Evolutionary conservation across 1,140 invertebrate genomes (phyloP).

Genomic region (Heterodera schachtii): DNA sequence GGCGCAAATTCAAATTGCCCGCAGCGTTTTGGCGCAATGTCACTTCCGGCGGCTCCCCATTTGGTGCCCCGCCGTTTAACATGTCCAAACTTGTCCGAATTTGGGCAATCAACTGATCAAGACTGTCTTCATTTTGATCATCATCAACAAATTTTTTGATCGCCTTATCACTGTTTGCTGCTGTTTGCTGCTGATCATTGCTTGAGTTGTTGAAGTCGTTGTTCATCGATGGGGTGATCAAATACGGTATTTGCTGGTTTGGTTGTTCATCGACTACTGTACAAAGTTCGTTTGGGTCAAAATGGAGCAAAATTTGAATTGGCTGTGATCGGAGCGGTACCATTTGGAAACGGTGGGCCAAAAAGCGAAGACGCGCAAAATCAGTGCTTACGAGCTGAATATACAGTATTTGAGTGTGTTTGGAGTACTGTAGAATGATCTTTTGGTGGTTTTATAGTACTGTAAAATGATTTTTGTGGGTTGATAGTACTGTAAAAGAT

Average conservation of each 20-base stretch:
- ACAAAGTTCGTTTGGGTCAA: conserved; percentile 27
- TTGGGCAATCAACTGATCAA: not conserved
- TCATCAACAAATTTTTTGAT: not conserved
- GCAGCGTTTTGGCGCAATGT: not conserved
- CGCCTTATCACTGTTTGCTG: not conserved
- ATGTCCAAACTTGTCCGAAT: not conserved
- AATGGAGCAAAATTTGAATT: conserved; percentile 21
- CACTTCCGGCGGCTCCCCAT: not conserved
- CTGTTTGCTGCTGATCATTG: too few species aligned
- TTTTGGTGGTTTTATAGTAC: too few species aligned
- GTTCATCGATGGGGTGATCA: not conserved
- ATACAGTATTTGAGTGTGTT: too few species aligned
- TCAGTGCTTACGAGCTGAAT: not conserved
- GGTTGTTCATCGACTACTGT: not conserved
- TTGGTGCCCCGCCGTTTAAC: not conserved
- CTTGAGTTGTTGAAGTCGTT: not conserved
- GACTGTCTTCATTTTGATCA: not conserved
- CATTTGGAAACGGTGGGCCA: not conserved
- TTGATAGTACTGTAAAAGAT: too few species aligned
- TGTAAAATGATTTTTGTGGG: too few species aligned
- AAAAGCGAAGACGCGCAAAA: conserved; percentile 8
- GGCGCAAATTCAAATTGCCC: not conserved
- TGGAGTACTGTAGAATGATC: too few species aligned
- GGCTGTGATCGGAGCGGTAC: not conserved
- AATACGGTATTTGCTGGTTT: too few species aligned